phyloP scores from a whole-genome alignment of 1,140 invertebrate species.

The Antheraea mylitta region DNA sequence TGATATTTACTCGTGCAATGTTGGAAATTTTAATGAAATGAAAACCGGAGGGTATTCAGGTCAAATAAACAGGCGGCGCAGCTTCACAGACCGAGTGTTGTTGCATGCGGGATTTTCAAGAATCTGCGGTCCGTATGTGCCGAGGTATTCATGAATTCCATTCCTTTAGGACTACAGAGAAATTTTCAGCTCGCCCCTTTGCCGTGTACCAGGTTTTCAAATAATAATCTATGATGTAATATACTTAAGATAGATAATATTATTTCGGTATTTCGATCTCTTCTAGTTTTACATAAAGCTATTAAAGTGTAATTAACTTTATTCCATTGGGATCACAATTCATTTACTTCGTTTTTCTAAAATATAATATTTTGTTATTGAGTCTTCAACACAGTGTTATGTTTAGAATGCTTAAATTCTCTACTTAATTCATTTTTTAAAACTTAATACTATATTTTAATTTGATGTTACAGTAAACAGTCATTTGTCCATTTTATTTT shows the following conservation, averaged over 20 bases:
- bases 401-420: too few species aligned
- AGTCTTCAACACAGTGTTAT: too few species aligned
- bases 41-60: conserved; percentile 25
- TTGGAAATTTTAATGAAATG: conserved; percentile 34
- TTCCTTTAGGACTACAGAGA: background rate
- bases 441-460: too few species aligned
- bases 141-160: background rate
- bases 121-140: background rate
- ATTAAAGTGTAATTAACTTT: background rate
- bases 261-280: too few species aligned
- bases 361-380: too few species aligned
- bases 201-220: background rate
- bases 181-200: background rate
- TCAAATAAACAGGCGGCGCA: conserved; percentile 19
- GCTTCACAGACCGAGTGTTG: conserved; percentile 2
- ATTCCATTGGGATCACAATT: background rate
- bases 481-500: too few species aligned
- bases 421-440: too few species aligned
- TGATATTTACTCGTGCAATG: conserved; percentile 15
- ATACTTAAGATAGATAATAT: too few species aligned
- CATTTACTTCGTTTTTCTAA: background rate
- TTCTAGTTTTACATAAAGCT: too few species aligned
- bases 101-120: background rate
- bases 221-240: background rate
- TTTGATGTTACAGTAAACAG: too few species aligned